Evolutionary conservation across 2,797 vertebrate genomes (phyloP).

Genomic region (Pseudopleuronectes americanus): DNA sequence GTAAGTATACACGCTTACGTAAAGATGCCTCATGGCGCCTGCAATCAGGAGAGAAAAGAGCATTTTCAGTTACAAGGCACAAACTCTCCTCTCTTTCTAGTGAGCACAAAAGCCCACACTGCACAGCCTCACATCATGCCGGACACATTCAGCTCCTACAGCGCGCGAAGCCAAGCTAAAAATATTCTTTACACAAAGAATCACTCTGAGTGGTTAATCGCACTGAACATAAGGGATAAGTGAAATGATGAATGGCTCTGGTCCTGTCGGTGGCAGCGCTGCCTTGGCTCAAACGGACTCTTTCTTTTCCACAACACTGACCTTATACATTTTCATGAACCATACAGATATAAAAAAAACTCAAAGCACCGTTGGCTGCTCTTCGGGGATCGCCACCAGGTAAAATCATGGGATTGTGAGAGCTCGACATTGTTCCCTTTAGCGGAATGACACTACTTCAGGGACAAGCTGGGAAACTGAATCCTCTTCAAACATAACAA

Average conservation of each 20-base stretch:
- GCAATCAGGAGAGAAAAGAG: slow-evolving; percentile 70
- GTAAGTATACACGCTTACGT: slow-evolving; percentile 57
- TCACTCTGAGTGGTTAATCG: slow-evolving; percentile 38
- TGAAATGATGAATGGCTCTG: slow-evolving; percentile 46
- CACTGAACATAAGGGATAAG: slow-evolving; percentile 40
- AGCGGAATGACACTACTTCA: slow-evolving; percentile 29
- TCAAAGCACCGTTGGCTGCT: slow-evolving; percentile 14
- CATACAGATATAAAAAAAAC: slow-evolving; percentile 26
- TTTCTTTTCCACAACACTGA: slow-evolving; percentile 12
- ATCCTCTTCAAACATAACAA: slow-evolving; percentile 28
- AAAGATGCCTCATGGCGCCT: slow-evolving; percentile 50
- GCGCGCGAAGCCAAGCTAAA: slow-evolving; percentile 43
- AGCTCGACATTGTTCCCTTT: slow-evolving; percentile 19
- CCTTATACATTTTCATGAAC: slow-evolving; percentile 32
- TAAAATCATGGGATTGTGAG: slow-evolving; percentile 25
- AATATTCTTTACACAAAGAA: slow-evolving; percentile 44
- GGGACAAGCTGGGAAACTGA: slow-evolving; percentile 18
- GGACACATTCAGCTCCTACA: slow-evolving; percentile 51
- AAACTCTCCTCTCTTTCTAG: slow-evolving; percentile 53
- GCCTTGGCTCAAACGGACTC: slow-evolving; percentile 30
- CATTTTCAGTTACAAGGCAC: slow-evolving; percentile 73
- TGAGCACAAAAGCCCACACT: slow-evolving; percentile 52
- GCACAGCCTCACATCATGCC: slow-evolving; percentile 40
- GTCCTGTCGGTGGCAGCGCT: slow-evolving; percentile 10
- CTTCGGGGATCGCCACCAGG: slow-evolving; percentile 30